phyloP scores from a whole-genome alignment of 2,113 vertebrate genomes.

The Lycocorax pyrrhopterus region DNA sequence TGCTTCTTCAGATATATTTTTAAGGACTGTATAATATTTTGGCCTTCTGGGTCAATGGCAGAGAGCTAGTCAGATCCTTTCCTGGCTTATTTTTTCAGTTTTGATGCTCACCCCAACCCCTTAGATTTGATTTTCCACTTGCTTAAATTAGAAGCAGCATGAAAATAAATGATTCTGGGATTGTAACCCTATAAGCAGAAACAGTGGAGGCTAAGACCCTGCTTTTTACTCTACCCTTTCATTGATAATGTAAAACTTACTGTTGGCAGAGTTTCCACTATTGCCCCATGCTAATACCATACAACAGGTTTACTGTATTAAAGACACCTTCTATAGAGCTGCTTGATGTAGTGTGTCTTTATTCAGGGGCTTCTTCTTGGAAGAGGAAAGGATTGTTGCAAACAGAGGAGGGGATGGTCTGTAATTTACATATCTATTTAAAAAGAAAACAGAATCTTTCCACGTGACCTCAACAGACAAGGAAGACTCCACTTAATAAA shows the following conservation, averaged over 20 bases:
- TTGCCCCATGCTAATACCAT: background rate
- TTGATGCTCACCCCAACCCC: background rate
- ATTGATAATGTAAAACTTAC: background rate
- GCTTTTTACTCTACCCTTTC: background rate
- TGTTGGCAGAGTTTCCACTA: background rate
- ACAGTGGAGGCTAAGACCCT: background rate
- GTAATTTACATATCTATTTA: background rate
- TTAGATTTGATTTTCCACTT: background rate
- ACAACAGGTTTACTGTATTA: background rate
- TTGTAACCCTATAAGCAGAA: background rate
- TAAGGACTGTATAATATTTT: background rate
- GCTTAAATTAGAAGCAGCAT: background rate
- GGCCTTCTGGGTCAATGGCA: background rate
- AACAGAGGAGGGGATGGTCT: background rate
- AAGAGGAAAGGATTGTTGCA: background rate
- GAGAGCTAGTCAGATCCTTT: background rate
- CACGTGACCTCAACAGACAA: background rate
- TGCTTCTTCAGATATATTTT: background rate
- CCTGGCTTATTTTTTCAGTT: background rate
- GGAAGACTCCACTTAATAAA: background rate
- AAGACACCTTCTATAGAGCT: background rate
- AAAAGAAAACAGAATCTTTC: background rate
- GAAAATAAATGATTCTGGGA: background rate
- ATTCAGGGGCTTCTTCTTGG: background rate
- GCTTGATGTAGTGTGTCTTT: background rate